phyloP scores from a whole-genome alignment of 2,888 invertebrate genomes.

The Nephrotoma flavescens region DNA sequence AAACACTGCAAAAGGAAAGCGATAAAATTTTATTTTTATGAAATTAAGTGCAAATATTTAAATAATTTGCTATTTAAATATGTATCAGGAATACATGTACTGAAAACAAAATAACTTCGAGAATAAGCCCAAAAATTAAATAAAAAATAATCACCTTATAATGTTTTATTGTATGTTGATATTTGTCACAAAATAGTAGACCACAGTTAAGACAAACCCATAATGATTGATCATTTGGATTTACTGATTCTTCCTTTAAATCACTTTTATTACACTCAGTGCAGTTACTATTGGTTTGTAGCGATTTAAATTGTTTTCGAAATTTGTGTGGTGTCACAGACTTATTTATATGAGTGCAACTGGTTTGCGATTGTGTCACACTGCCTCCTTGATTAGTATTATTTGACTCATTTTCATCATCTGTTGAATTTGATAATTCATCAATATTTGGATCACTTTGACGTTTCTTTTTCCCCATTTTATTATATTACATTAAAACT shows the following conservation, averaged over 20 bases:
- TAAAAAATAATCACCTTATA: conserved; percentile 32
- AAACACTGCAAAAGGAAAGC: too few species aligned
- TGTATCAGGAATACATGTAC: background rate
- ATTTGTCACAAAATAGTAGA: conserved; percentile 56
- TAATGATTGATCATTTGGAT: conserved; percentile 36
- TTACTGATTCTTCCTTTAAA: conserved; percentile 31
- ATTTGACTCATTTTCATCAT: conserved; percentile 41
- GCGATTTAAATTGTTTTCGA: conserved; percentile 39
- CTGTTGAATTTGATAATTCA: conserved; percentile 54
- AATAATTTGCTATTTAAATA: too few species aligned
- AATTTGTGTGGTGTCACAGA: conserved; percentile 47
- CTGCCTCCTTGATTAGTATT: conserved; percentile 17
- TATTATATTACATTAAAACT: background rate
- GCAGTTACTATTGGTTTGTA: conserved; percentile 38
- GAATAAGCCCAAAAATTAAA: background rate
- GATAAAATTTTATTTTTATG: too few species aligned
- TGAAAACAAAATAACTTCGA: background rate
- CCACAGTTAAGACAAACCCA: conserved; percentile 79
- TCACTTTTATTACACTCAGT: conserved; percentile 39
- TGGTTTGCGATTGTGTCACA: conserved; percentile 18
- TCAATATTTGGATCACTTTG: conserved; percentile 50
- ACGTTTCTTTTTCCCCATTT: conserved; percentile 61
- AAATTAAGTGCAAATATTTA: too few species aligned
- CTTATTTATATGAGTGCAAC: conserved; percentile 53
- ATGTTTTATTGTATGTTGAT: conserved; percentile 60